Conservation (phyloP, 2,888 invertebrate genomes). For the Chrysotoxum bicinctum region DNA sequence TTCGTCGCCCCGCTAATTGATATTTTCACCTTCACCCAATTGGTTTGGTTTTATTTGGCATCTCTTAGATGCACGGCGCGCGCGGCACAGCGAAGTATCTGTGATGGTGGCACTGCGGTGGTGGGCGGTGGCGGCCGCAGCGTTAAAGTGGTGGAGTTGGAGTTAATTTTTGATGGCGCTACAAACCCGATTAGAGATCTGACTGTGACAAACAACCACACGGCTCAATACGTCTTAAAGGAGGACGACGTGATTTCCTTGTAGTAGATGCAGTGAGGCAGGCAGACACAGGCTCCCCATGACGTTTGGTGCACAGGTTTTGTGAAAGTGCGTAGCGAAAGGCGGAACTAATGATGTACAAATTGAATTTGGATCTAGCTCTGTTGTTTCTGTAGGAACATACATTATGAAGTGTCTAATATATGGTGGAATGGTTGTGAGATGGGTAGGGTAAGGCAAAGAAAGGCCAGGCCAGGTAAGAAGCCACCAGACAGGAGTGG, state of each 20-base stretch:
- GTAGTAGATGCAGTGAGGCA: slow-evolving; percentile 25
- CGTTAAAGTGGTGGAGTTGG: neutral
- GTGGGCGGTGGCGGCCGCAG: neutral
- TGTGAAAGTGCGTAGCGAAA: slow-evolving; percentile 72
- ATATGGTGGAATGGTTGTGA: slow-evolving; percentile 1
- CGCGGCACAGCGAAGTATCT: neutral
- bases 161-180: slow-evolving; percentile 62
- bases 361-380: slow-evolving; percentile 69
- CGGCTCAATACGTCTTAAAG: slow-evolving; percentile 25
- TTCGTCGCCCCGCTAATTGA: slow-evolving; percentile 66
- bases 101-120: neutral
- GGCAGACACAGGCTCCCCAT: slow-evolving; percentile 43
- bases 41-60: slow-evolving; percentile 62
- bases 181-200: slow-evolving; percentile 67
- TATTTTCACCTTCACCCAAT: slow-evolving; percentile 72
- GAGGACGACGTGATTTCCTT: slow-evolving; percentile 61
- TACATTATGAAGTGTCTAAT: slow-evolving; percentile 13
- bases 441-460: slow-evolving; percentile 39
- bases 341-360: slow-evolving; percentile 71
- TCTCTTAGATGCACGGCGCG: slow-evolving; percentile 14
- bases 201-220: slow-evolving; percentile 40
- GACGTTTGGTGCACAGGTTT: slow-evolving; percentile 66
- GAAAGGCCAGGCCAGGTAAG: neutral
- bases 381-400: slow-evolving; percentile 37
- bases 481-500: slow-evolving; percentile 27